A percentile compares a stretch with the other conserved stretches of the same genome.
Evolutionary conservation across 2,888 invertebrate species (phyloP).

Genomic region (Marronus borbonicus): DNA sequence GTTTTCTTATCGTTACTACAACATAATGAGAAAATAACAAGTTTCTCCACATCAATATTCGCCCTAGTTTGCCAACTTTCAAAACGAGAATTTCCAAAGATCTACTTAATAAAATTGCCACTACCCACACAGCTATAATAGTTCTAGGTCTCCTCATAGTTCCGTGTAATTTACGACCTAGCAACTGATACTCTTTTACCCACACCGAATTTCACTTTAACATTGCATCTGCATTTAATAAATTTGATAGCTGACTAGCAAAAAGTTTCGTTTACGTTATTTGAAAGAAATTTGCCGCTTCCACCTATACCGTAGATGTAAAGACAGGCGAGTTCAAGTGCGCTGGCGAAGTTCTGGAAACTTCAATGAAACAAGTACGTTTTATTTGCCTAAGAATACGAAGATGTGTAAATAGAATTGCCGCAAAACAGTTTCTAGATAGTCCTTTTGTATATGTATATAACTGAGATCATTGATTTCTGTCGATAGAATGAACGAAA

Average conservation of each 20-base stretch:
- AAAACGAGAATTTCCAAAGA: neutral
- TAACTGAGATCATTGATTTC: neutral
- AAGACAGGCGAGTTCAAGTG: neutral
- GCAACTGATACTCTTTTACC: neutral
- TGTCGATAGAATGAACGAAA: neutral
- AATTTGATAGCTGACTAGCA: neutral
- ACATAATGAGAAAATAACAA: neutral
- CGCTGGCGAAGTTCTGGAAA: neutral
- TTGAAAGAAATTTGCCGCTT: conserved; percentile 2
- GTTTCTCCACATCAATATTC: neutral
- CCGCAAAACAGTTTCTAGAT: no score
- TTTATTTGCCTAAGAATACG: neutral
- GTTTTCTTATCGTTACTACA: neutral
- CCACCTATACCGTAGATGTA: neutral
- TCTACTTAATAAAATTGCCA: conserved; percentile 9
- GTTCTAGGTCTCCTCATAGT: neutral
- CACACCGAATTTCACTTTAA: conserved; percentile 11
- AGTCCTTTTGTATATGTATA: no score
- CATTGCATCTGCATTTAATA: conserved; percentile 16
- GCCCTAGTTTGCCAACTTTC: neutral
- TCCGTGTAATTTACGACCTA: conserved; percentile 16
- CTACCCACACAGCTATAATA: neutral
- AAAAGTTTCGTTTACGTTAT: neutral
- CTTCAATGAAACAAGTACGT: neutral
- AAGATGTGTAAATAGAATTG: no score